These are phyloP conservation scores for Cladorhizidae sp. DNA, from an alignment of 37 sponge, comb jelly and placozoan genomes.

Conservation along the genomic window DNA sequence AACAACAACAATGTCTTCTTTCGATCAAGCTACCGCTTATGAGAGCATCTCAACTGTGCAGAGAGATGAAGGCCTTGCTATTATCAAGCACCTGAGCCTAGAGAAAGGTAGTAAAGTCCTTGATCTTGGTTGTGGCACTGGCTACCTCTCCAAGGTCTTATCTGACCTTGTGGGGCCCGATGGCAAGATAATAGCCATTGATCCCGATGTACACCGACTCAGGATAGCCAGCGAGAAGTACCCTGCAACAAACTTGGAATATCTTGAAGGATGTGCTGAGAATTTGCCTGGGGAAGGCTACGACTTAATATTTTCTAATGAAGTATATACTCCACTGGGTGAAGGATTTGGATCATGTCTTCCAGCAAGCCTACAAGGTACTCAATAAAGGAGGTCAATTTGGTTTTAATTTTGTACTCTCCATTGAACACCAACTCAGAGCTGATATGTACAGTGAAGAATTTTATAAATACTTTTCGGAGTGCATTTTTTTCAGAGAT, in stretches of 20 bases:
- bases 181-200: slow-evolving; percentile 1
- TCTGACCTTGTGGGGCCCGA: not conserved
- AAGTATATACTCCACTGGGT: not conserved
- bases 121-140: slow-evolving; percentile 3
- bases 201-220: slow-evolving; percentile 1
- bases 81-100: not conserved
- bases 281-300: not conserved
- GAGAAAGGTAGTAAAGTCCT: not conserved
- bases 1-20: too few relatives aligned
- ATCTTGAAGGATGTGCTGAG: not conserved
- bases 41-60: not conserved
- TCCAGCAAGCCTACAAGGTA: not conserved
- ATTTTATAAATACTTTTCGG: not conserved
- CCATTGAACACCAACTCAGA: too few relatives aligned
- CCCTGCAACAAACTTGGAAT: not conserved
- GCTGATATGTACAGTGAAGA: not conserved
- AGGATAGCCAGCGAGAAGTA: not conserved
- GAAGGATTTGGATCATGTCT: not conserved
- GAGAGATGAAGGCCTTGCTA: not conserved
- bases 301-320: not conserved
- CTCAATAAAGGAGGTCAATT: not conserved
- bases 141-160: not conserved
- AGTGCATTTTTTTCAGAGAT: not conserved
- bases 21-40: not conserved
- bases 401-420: not conserved